Conservation (phyloP, 2,888 invertebrate genomes). For the Heliothis peltigera region DNA sequence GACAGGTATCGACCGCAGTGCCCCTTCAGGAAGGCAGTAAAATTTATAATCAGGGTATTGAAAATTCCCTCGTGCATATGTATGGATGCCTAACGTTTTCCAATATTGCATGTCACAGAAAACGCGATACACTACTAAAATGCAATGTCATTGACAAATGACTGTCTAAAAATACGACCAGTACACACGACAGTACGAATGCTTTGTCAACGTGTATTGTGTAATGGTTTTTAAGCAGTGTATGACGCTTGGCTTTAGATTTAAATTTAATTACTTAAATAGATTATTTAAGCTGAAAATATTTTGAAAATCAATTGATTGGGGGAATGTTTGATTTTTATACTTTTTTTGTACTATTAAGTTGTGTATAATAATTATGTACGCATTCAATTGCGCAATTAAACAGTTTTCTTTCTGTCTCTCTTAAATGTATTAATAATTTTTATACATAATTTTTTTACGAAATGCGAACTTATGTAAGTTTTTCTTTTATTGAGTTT, state of each 20-base stretch:
- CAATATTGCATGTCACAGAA: slow-evolving; percentile 66
- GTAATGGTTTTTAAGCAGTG: slow-evolving; percentile 14
- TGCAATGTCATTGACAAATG: slow-evolving; percentile 67
- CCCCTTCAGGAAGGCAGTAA: no score
- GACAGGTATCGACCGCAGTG: not conserved
- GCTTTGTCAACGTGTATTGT: slow-evolving; percentile 21
- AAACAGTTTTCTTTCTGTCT: no score
- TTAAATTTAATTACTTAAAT: no score
- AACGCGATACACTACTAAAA: slow-evolving; percentile 58
- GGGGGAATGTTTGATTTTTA: no score
- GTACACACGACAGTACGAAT: slow-evolving; percentile 58
- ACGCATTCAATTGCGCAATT: no score
- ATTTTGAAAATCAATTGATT: no score
- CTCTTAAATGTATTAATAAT: no score
- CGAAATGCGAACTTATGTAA: slow-evolving; percentile 2
- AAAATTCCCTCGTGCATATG: not conserved
- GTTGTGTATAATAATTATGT: no score
- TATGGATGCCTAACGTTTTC: slow-evolving; percentile 17
- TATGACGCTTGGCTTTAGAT: slow-evolving; percentile 35
- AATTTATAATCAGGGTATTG: not conserved
- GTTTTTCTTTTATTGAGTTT: no score
- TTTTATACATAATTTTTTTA: no score
- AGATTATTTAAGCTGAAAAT: no score
- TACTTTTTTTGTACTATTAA: no score
- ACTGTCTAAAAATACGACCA: slow-evolving; percentile 58